Base-by-base conservation (phyloP, 2,888 invertebrate genomes). In the Agrochola lota region DNA sequence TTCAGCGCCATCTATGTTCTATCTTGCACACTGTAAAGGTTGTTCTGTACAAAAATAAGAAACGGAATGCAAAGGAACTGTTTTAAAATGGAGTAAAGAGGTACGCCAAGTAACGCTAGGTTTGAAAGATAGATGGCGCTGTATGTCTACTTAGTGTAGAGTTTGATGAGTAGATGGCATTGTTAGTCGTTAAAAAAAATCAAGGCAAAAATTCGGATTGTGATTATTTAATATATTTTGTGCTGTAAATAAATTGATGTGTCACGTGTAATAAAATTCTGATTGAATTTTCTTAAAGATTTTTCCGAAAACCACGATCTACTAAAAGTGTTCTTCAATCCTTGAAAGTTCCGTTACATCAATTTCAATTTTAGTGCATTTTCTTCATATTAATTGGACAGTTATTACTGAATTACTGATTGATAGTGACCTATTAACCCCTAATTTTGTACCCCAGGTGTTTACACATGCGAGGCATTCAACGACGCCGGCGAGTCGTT, bases 401-500 rank as follows among this genome's bases (percentile, higher is more conserved):
- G 20, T 43, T 43, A 43, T 43, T 43, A 43, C 40, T 43, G 40
- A 43, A 43, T 43, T 43, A 43, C 40, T 43, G 40, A 9, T 43
- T 9, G 9, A 1, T 40, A 40, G 0, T 40, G 6, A 7, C 35
- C 40, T 40, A 43, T 43, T 43, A 43, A 43, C 11, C 43, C 43
- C 43, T 26, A 40, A 20, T 52, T 60, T 23, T 20, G 1, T 26
- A 35, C 23, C 6, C 1, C 98, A 92, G 99, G 99, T 81, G 98
- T 98, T 23, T 99, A 99, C 96, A 99, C 99, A 26, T 99, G 99
- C 95, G 99, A 99, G 95, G 99, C 99, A 86, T 99, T 99, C 97
- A 99, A 99, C 96, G 98, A 99, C 95, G 98, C 98, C 72, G 99
- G 99, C 85, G 99, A 99, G 95, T 98, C 98, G 87, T 99, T 99